Evolutionary conservation across 1,140 invertebrate genomes (phyloP).

Genomic region (Drosophila pruinosa): DNA sequence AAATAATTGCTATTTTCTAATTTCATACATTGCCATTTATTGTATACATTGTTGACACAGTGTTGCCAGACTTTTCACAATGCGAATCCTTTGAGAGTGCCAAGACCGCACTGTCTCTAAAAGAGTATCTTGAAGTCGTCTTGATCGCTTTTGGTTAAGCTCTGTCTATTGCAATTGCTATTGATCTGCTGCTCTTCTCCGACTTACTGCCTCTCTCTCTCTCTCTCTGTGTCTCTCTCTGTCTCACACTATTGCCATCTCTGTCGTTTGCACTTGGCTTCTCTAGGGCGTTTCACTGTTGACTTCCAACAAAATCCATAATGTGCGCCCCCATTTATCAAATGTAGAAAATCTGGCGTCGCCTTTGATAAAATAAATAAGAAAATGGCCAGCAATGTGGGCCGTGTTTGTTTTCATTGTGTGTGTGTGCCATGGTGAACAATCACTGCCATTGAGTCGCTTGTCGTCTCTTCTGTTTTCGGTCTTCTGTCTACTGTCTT

Average conservation of each 20-base stretch:
- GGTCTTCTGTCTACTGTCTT: slow-evolving; percentile 1
- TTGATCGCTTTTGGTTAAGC: too few relatives aligned
- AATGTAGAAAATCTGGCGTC: slow-evolving; percentile 65
- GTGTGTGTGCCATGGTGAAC: slow-evolving; percentile 23
- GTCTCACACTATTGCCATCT: neutral
- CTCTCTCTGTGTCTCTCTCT: neutral
- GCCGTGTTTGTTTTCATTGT: slow-evolving; percentile 26
- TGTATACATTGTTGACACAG: too few relatives aligned
- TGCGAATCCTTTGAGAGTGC: too few relatives aligned
- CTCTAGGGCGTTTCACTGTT: slow-evolving; percentile 4
- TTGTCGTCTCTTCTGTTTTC: neutral
- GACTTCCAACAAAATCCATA: slow-evolving; percentile 51
- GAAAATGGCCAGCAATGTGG: slow-evolving; percentile 69
- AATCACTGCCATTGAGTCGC: slow-evolving; percentile 60
- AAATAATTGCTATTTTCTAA: too few relatives aligned
- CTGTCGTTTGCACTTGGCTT: neutral
- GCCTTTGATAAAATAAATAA: slow-evolving; percentile 70
- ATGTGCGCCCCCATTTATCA: slow-evolving; percentile 68
- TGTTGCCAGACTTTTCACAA: too few relatives aligned
- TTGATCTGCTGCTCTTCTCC: neutral
- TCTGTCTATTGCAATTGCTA: too few relatives aligned
- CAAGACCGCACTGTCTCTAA: too few relatives aligned
- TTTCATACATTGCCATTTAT: too few relatives aligned
- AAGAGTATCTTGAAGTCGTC: too few relatives aligned
- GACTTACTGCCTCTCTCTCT: neutral